Evolutionary conservation across 2,888 invertebrate species (phyloP).

Genomic region (Drosophila birchii): DNA sequence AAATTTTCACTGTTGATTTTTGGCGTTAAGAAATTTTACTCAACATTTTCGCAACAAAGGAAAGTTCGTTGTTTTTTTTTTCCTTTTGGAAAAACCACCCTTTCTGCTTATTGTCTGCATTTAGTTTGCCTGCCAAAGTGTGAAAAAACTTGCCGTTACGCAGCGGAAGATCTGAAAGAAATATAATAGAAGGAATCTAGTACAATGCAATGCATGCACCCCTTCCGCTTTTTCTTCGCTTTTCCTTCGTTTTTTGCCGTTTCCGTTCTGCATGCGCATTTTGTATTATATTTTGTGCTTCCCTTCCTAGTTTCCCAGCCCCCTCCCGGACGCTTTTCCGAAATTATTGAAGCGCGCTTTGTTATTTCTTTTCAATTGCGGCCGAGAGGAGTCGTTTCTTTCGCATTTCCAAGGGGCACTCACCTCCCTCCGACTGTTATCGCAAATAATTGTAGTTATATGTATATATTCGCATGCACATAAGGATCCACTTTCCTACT

Average conservation of each 20-base stretch:
- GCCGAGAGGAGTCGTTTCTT: slow-evolving; percentile 29
- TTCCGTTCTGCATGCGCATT: slow-evolving; percentile 64
- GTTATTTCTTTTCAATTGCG: slow-evolving; percentile 58
- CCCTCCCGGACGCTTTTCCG: slow-evolving; percentile 16
- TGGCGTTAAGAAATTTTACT: slow-evolving; percentile 56
- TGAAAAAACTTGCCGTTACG: slow-evolving; percentile 59
- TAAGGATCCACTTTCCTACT: slow-evolving; percentile 11
- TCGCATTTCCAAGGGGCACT: slow-evolving; percentile 14
- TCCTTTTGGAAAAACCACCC: slow-evolving; percentile 6
- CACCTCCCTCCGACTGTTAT: slow-evolving; percentile 26
- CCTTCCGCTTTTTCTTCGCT: slow-evolving; percentile 40
- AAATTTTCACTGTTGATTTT: slow-evolving; percentile 57
- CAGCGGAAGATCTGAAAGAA: slow-evolving; percentile 60
- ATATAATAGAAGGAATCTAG: slow-evolving; percentile 55
- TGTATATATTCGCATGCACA: slow-evolving; percentile 11
- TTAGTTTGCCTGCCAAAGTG: slow-evolving; percentile 61
- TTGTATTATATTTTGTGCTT: slow-evolving; percentile 51
- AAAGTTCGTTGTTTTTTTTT: slow-evolving; percentile 6
- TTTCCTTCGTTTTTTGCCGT: slow-evolving; percentile 30
- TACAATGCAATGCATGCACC: slow-evolving; percentile 56
- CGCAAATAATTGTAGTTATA: slow-evolving; percentile 47
- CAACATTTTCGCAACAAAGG: slow-evolving; percentile 55
- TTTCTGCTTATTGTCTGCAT: slow-evolving; percentile 55
- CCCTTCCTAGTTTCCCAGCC: slow-evolving; percentile 19
- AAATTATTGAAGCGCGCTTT: slow-evolving; percentile 68